Conservation (phyloP, 2,797 vertebrate species). For the Menidia menidia region DNA sequence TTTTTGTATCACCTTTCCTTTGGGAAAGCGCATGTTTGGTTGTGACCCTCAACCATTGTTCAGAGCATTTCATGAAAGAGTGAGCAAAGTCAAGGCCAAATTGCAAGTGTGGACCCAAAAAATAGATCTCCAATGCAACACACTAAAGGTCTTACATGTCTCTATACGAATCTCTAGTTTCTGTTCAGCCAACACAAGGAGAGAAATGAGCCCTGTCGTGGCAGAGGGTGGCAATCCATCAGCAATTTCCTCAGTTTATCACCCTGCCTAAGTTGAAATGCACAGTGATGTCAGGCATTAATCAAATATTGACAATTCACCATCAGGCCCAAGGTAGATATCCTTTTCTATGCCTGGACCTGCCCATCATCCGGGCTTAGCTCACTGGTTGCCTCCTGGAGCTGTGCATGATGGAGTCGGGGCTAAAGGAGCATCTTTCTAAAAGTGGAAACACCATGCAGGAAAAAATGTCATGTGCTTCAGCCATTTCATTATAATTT, state of each 20-base stretch:
- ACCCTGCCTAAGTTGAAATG: constrained; percentile 63
- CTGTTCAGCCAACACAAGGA: constrained; percentile 59
- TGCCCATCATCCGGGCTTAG: constrained; percentile 34
- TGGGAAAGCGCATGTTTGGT: constrained; percentile 5
- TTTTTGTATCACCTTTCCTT: constrained; percentile 23
- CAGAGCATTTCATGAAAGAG: constrained; percentile 19
- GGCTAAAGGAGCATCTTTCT: constrained; percentile 3
- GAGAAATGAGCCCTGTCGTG: constrained; percentile 77
- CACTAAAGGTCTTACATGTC: constrained; percentile 67
- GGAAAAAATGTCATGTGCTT: constrained; percentile 15
- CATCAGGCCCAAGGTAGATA: constrained; percentile 62
- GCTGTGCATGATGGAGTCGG: not conserved
- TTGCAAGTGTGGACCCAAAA: constrained; percentile 31
- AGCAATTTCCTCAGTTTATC: constrained; percentile 77
- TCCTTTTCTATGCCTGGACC: constrained; percentile 52
- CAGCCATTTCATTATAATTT: constrained; percentile 38
- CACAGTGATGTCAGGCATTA: constrained; percentile 78
- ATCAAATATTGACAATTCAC: constrained; percentile 80
- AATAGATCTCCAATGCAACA: constrained; percentile 49
- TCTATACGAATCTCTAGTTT: constrained; percentile 67
- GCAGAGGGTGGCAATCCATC: constrained; percentile 77
- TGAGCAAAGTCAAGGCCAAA: constrained; percentile 33
- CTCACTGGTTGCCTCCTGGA: constrained; percentile 33
- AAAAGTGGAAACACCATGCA: not conserved
- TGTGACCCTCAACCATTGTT: not conserved